Conservation (phyloP, 2,888 invertebrate genomes). For the Drosophila prostipennis region DNA sequence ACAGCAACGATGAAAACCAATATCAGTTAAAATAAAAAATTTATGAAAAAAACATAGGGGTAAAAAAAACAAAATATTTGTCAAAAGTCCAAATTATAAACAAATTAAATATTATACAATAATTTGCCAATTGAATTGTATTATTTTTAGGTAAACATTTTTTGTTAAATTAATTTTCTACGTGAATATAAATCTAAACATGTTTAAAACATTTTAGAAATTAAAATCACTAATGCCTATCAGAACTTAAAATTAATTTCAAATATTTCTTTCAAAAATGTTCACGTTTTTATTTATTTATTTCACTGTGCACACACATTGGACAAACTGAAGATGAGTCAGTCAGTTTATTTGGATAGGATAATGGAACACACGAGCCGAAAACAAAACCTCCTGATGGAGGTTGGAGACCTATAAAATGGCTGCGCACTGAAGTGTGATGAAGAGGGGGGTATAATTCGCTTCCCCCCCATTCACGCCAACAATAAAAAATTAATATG, state of each 20-base stretch:
- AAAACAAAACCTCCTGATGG: conserved; percentile 30
- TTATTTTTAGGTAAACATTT: too few species aligned
- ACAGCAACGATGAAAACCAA: conserved; percentile 17
- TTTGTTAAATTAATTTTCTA: too few species aligned
- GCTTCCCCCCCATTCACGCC: not conserved
- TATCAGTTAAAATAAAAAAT: conserved; percentile 10
- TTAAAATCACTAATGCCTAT: too few species aligned
- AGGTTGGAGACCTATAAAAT: conserved; percentile 31
- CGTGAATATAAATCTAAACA: too few species aligned
- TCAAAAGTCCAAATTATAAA: not conserved
- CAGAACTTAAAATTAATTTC: too few species aligned
- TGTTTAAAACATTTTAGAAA: too few species aligned
- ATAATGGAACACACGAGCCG: conserved; percentile 49
- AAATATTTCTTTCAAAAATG: not conserved
- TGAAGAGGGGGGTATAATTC: conserved; percentile 9
- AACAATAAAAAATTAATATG: conserved; percentile 57
- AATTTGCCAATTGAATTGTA: too few species aligned
- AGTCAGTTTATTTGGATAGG: conserved; percentile 46
- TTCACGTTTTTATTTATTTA: not conserved
- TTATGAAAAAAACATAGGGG: too few species aligned
- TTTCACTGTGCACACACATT: conserved; percentile 15
- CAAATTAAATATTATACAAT: not conserved
- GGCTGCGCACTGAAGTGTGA: conserved; percentile 44
- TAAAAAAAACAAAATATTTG: not conserved
- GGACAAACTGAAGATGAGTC: conserved; percentile 26